These are phyloP conservation scores for Brachionus calyciflorus DNA, from an alignment of 1,140 invertebrate species.

Conservation along the genomic window DNA sequence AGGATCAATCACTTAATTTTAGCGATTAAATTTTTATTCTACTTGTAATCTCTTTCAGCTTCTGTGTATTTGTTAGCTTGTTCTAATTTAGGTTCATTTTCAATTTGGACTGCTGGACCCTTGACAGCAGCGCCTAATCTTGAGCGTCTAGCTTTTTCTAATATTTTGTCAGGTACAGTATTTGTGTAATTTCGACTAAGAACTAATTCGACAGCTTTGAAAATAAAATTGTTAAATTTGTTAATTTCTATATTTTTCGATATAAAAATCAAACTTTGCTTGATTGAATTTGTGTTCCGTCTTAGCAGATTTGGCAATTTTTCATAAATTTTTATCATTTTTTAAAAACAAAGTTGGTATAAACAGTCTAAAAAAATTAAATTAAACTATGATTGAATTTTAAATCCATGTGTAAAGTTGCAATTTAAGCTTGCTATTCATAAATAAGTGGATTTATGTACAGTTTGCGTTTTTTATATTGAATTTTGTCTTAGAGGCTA, in stretches of 20 bases:
- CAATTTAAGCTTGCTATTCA: conserved; percentile 9
- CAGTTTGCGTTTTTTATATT: not conserved
- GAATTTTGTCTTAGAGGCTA: conserved; percentile 5
- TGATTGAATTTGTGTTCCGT: not conserved
- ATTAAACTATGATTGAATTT: not conserved
- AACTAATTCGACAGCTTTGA: not conserved
- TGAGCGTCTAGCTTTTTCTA: conserved; percentile 36
- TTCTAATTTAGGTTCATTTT: not conserved
- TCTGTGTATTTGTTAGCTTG: not conserved
- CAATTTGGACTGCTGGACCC: not conserved
- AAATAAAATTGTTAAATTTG: conserved; percentile 11
- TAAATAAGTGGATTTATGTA: not conserved
- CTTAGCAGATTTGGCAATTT: not conserved
- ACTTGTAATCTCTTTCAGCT: conserved; percentile 43
- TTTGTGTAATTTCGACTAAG: not conserved
- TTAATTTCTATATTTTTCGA: not conserved
- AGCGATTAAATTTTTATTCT: not conserved
- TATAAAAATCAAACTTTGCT: not conserved
- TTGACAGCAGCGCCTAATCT: conserved; percentile 25
- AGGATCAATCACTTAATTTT: not conserved
- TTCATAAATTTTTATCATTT: conserved; percentile 28
- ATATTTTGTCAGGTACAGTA: conserved; percentile 21
- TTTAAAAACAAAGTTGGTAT: not conserved
- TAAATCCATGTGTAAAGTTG: conserved; percentile 32
- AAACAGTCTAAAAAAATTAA: conserved; percentile 8